Percentiles rank a stretch among this genome's conserved stretches.
phyloP scores from a whole-genome alignment of 2,888 invertebrate species.

The Piscicola geometra region DNA sequence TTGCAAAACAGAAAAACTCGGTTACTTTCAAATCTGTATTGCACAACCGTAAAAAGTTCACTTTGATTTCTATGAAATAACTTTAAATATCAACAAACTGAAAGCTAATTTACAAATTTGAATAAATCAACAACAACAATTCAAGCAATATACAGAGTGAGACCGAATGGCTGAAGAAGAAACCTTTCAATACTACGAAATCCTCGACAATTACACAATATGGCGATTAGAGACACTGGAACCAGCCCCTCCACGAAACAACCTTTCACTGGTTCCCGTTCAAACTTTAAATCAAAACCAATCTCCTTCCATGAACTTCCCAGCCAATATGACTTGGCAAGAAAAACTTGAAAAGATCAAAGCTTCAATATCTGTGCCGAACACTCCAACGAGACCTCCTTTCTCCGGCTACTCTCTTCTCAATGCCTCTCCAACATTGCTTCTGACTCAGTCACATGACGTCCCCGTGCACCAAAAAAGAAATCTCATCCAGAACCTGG shows the following conservation, averaged over 20 bases:
- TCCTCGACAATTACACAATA: constrained; percentile 39
- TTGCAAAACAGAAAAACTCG: too few species aligned
- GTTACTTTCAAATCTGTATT: too few species aligned
- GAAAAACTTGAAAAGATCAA: background rate
- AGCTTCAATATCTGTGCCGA: background rate
- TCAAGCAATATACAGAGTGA: too few species aligned
- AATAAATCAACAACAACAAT: too few species aligned
- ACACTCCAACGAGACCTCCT: background rate
- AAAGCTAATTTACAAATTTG: too few species aligned
- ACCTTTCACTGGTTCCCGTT: background rate
- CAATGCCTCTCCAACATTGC: background rate
- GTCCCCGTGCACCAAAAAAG: constrained; percentile 33
- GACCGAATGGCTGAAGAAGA: constrained; percentile 16
- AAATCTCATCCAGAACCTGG: constrained; percentile 32
- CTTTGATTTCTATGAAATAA: too few species aligned
- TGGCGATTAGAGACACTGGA: constrained; percentile 27
- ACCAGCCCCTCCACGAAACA: background rate
- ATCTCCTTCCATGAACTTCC: background rate
- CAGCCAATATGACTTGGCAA: constrained; percentile 2
- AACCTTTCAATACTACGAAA: constrained; percentile 33
- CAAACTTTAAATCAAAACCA: background rate
- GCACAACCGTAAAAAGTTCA: too few species aligned
- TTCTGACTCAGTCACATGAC: background rate
- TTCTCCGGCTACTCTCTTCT: background rate
- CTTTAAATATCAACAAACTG: too few species aligned